These are phyloP conservation scores for Phataginus tricuspis DNA, from an alignment of 2,797 vertebrate species.

Conservation along the genomic window DNA sequence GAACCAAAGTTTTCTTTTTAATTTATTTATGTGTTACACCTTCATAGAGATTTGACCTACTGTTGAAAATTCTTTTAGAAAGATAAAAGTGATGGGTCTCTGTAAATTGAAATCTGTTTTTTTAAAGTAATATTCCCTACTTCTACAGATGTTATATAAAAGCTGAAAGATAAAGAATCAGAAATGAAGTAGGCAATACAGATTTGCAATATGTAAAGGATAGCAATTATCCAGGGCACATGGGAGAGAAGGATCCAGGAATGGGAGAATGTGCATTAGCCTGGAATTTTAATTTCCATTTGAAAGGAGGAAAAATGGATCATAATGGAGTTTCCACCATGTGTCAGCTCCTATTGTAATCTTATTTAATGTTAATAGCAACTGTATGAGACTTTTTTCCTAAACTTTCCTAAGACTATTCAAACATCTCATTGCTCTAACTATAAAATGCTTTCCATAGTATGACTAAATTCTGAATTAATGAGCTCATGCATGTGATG, in stretches of 20 bases:
- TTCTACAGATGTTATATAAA: not conserved
- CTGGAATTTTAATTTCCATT: constrained; percentile 1
- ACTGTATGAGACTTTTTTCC: not conserved
- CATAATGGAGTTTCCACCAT: not conserved
- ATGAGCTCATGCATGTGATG: not conserved
- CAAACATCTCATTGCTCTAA: constrained; percentile 2
- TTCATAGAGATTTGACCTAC: not conserved
- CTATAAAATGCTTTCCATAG: not conserved
- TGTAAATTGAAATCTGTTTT: not conserved
- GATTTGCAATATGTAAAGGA: not conserved
- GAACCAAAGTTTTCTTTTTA: not conserved
- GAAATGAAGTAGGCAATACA: not conserved
- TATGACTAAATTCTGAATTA: constrained; percentile 5
- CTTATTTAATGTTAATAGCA: constrained; percentile 1
- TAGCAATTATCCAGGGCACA: not conserved
- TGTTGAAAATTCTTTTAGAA: constrained; percentile 22
- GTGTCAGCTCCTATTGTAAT: not conserved
- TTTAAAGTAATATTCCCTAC: not conserved
- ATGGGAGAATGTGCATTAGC: not conserved
- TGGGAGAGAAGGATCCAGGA: not conserved
- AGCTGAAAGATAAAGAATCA: not conserved
- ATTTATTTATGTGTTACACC: not conserved
- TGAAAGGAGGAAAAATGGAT: not conserved
- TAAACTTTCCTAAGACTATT: not conserved
- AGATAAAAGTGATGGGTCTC: not conserved